phyloP scores from a whole-genome alignment of 2,113 vertebrate species.

The Cyphomyrus discorhynchus region DNA sequence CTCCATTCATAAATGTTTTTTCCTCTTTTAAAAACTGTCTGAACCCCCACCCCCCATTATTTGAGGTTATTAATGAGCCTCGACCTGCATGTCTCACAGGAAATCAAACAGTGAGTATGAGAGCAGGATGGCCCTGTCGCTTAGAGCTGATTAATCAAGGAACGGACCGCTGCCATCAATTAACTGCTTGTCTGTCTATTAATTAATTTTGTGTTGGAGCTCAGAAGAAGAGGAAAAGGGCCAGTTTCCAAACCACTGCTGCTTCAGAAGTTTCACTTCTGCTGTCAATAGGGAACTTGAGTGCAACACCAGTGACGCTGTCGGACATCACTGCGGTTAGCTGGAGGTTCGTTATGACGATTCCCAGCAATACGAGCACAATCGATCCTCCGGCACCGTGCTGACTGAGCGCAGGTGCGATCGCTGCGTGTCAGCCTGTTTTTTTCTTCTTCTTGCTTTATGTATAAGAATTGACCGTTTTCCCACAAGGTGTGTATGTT shows the following conservation, averaged over 20 bases:
- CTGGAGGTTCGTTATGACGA: neutral
- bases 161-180: neutral
- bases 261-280: conserved; percentile 9
- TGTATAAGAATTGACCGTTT: neutral
- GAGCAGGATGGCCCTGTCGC: neutral
- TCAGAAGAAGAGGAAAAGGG: conserved; percentile 7
- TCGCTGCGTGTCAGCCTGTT: neutral
- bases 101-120: neutral
- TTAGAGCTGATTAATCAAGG: neutral
- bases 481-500: neutral
- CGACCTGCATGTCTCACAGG: neutral
- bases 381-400: neutral
- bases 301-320: neutral
- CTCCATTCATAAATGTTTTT: conserved; percentile 27
- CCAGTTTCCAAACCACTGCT: neutral
- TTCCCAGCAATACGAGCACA: neutral
- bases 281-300: conserved; percentile 7
- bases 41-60: neutral
- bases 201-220: neutral
- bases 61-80: neutral
- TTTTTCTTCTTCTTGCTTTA: neutral
- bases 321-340: neutral
- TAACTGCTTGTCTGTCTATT: neutral
- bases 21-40: conserved; percentile 13
- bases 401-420: neutral